phyloP scores from a whole-genome alignment of 2,888 invertebrate genomes.

The Ischnura elegans region DNA sequence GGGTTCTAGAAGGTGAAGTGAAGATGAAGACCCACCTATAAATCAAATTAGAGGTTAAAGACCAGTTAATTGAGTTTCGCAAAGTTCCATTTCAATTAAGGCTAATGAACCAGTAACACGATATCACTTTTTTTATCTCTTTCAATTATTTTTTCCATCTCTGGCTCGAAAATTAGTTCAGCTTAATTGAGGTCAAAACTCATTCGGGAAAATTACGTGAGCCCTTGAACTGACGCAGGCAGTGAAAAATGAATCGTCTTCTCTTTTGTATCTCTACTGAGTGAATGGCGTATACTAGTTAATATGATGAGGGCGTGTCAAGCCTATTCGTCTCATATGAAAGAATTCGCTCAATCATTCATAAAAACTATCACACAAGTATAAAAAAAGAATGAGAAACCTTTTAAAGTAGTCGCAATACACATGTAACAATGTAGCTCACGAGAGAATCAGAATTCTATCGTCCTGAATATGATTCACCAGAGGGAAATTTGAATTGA shows the following conservation, averaged over 20 bases:
- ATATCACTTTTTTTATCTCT: neutral
- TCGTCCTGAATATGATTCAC: too few species aligned
- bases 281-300: too few species aligned
- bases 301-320: too few species aligned
- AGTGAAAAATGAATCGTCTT: neutral
- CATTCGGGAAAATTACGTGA: neutral
- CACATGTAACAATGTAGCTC: too few species aligned
- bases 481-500: too few species aligned
- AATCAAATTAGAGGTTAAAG: neutral
- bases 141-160: neutral
- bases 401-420: too few species aligned
- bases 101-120: neutral
- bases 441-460: too few species aligned
- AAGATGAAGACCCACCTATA: neutral
- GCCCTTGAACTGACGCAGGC: neutral
- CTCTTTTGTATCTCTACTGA: neutral
- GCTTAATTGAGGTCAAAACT: neutral
- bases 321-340: too few species aligned
- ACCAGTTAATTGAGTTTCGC: neutral
- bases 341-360: too few species aligned
- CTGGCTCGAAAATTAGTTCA: neutral
- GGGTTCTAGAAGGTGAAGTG: too few species aligned
- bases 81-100: neutral
- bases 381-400: too few species aligned
- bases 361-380: too few species aligned